Evolutionary conservation across 2,113 vertebrate species (phyloP).

Genomic region (Misgurnus mizolepis): DNA sequence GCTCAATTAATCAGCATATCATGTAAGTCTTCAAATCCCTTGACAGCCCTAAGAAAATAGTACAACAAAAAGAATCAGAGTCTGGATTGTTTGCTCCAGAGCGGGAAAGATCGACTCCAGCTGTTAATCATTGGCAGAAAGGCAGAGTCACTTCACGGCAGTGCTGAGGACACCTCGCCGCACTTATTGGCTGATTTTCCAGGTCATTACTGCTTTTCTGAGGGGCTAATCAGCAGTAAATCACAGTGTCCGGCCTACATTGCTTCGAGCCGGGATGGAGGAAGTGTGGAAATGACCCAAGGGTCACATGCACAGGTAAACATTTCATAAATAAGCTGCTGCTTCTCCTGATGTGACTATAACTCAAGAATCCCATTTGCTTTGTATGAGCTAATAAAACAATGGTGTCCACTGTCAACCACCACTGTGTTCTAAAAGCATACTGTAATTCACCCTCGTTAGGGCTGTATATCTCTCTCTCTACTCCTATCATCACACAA

Average conservation of each 20-base stretch:
- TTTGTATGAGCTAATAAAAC: conserved; percentile 41
- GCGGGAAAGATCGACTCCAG: conserved; percentile 68
- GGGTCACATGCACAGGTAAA: conserved; percentile 39
- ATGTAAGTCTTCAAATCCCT: not conserved
- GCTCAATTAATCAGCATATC: too few species aligned
- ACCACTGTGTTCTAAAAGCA: conserved; percentile 33
- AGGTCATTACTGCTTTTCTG: conserved; percentile 74
- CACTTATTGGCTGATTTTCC: conserved; percentile 76
- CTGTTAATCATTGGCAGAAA: conserved; percentile 78
- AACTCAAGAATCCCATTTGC: conserved; percentile 43
- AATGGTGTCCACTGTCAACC: not conserved
- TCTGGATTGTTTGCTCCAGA: not conserved
- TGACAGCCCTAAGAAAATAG: not conserved
- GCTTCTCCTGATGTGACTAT: conserved; percentile 26
- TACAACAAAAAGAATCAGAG: not conserved
- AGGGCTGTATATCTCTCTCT: conserved; percentile 9
- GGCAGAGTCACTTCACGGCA: conserved; percentile 65
- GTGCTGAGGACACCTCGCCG: conserved; percentile 77
- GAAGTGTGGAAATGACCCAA: conserved; percentile 24
- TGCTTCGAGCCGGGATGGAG: not conserved
- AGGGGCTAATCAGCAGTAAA: conserved; percentile 66
- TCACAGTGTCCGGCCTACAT: conserved; percentile 9
- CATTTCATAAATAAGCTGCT: conserved; percentile 52
- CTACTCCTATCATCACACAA: conserved; percentile 6
- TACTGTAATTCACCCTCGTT: conserved; percentile 39